Base-by-base conservation (phyloP, 2,113 vertebrate species). In the Fregetta grallaria region DNA sequence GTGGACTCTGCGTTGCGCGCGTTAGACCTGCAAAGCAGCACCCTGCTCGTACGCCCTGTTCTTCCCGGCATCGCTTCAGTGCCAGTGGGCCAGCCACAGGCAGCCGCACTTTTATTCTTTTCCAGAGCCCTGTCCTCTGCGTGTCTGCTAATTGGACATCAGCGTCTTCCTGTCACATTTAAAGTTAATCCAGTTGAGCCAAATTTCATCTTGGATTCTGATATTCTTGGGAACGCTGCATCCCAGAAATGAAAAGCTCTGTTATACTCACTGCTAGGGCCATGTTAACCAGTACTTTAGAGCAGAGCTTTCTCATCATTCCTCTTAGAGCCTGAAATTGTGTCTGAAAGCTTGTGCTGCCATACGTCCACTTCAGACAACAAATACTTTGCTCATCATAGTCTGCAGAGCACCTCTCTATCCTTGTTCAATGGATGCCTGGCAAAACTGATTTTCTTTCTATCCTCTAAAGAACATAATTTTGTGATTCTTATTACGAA, bases 21-120 rank as follows among this genome's bases (percentile, higher is more conserved):
- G 22, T 59, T n/a, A 25, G 62, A 34, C 32, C 9, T 21, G 22
- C 29, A 17, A 38, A 49, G 47, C 56, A 59, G 20, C 32, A 3
- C 15, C 25, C 16, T n/a, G 38, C 36, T 29, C 14, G 0, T 3
- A 14, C 3, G 2, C 36, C 49, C 47, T 2, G 0, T 26, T 49
- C 53, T 47, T 50, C 40, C 44, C 0, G 1, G 15, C 53, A 21
- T n/a, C 12, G 2, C 50, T 19, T 20, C 1, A 3, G 30, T 20
- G 50, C 45, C 58, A 5, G 16, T 6, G 26, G 45, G 13, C 22
- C 58, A 79, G 63, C 19, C 7, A 6, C 58, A 15, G 32, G 55
- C 55, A 56, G 56, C 20, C 32, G 20, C 56, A 6, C 6, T 62
- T 72, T 1, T 40, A 7, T 10, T n/a, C 52, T 61, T 65, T 40